Evolutionary conservation across 2,113 vertebrate species (phyloP).

Genomic region (Engystomops pustulosus): DNA sequence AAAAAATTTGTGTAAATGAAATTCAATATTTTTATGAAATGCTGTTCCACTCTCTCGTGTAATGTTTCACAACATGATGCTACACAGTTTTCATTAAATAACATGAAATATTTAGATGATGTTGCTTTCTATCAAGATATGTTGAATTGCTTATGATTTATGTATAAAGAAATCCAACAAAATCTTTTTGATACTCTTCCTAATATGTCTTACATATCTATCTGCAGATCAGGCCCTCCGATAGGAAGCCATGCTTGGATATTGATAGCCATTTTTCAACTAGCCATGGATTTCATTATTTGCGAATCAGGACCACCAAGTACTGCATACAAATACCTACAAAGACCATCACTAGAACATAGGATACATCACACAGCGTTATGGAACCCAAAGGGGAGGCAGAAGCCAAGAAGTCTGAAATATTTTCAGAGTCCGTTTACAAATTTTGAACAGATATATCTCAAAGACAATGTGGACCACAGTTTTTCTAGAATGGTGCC

Average conservation of each 20-base stretch:
- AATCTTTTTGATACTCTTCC: slow-evolving; percentile 6
- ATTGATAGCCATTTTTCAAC: slow-evolving; percentile 81
- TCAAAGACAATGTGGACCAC: slow-evolving; percentile 62
- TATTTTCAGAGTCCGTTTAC: slow-evolving; percentile 67
- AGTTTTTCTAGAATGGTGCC: slow-evolving; percentile 60
- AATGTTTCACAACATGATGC: slow-evolving; percentile 25
- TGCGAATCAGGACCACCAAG: slow-evolving; percentile 70
- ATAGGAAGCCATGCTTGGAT: slow-evolving; percentile 81
- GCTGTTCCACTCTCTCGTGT: background rate
- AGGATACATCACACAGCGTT: slow-evolving; percentile 63
- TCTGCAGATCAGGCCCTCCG: slow-evolving; percentile 74
- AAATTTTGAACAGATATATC: slow-evolving; percentile 52
- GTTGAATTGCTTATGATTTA: background rate
- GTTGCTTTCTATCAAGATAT: background rate
- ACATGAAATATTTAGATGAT: slow-evolving; percentile 11
- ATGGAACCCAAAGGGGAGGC: slow-evolving; percentile 68
- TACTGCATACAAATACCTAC: slow-evolving; percentile 63
- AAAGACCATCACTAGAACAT: slow-evolving; percentile 64
- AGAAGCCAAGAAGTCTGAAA: slow-evolving; percentile 59
- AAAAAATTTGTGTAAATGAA: too few species aligned
- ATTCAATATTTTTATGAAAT: background rate
- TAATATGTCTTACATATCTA: slow-evolving; percentile 60
- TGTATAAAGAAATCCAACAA: background rate
- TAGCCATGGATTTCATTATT: slow-evolving; percentile 74
- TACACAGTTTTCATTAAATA: slow-evolving; percentile 14